These are phyloP conservation scores for Gonatopus flavifemur DNA, from an alignment of 1,140 invertebrate genomes.

Conservation along the genomic window DNA sequence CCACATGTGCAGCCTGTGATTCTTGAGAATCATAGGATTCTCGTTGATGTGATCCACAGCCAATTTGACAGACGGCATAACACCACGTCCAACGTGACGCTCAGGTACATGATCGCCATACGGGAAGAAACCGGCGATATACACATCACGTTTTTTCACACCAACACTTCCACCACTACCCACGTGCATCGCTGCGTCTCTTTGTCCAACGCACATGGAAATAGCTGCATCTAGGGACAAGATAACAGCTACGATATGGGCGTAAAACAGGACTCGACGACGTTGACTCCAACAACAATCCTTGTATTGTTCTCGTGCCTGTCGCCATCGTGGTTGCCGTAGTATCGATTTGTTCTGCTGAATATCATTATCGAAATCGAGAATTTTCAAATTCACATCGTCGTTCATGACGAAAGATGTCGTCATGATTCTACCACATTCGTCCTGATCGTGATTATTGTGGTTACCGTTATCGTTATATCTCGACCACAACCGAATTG, in stretches of 20 bases:
- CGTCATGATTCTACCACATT: no score
- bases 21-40: slow-evolving; percentile 76
- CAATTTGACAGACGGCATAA: slow-evolving; percentile 90
- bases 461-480: no score
- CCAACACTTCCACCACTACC: no score
- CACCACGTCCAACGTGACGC: slow-evolving; percentile 75
- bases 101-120: slow-evolving; percentile 73
- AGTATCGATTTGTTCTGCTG: no score
- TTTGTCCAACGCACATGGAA: slow-evolving; percentile 50
- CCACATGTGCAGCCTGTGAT: slow-evolving; percentile 89
- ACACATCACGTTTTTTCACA: slow-evolving; percentile 69
- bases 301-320: no score
- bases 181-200: slow-evolving; percentile 60
- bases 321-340: no score
- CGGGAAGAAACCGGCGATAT: slow-evolving; percentile 91
- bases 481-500: no score
- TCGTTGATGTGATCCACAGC: slow-evolving; percentile 92
- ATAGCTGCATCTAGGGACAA: slow-evolving; percentile 38
- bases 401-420: no score
- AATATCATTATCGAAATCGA: no score
- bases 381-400: no score
- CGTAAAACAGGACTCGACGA: slow-evolving; percentile 16
- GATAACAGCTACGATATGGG: slow-evolving; percentile 26
- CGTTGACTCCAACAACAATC: no score
- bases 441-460: no score